These are phyloP conservation scores for Drosophila birchii DNA, from an alignment of 2,888 invertebrate genomes.

Conservation along the genomic window DNA sequence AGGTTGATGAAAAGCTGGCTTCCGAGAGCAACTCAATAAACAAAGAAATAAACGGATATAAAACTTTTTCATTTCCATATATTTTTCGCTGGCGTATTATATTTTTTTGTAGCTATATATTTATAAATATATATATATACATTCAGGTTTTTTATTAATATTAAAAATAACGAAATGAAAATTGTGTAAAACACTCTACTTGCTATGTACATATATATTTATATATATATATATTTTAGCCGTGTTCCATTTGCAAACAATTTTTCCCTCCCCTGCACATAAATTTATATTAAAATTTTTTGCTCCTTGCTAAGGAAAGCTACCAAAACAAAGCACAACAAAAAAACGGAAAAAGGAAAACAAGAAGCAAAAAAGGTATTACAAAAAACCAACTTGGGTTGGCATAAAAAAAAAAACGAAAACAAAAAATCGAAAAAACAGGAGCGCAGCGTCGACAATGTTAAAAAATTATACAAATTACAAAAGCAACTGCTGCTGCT, in stretches of 20 bases:
- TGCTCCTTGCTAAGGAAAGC: slow-evolving; percentile 52
- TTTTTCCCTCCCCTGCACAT: slow-evolving; percentile 50
- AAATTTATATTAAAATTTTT: slow-evolving; percentile 77
- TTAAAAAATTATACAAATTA: slow-evolving; percentile 79
- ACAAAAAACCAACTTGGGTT: slow-evolving; percentile 25
- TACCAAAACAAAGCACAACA: slow-evolving; percentile 41
- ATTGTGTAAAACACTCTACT: slow-evolving; percentile 48
- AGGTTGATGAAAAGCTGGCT: slow-evolving; percentile 5
- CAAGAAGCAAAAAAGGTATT: slow-evolving; percentile 28
- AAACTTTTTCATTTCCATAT: slow-evolving; percentile 31
- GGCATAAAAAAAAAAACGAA: slow-evolving; percentile 43
- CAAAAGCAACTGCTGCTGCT: slow-evolving; percentile 41
- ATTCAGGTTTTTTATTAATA: slow-evolving; percentile 20
- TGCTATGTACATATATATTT: neutral
- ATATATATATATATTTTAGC: slow-evolving; percentile 27
- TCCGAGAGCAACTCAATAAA: slow-evolving; percentile 29
- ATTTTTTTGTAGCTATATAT: neutral
- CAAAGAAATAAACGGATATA: slow-evolving; percentile 26
- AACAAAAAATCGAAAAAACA: slow-evolving; percentile 35
- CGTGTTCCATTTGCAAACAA: slow-evolving; percentile 51
- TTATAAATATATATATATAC: neutral
- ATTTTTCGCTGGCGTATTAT: slow-evolving; percentile 11
- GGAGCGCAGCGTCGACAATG: slow-evolving; percentile 59
- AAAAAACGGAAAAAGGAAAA: slow-evolving; percentile 20
- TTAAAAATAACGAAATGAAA: slow-evolving; percentile 40